Evolutionary conservation across 2,797 vertebrate genomes (phyloP).

Genomic region (Micrastur ruficollis): DNA sequence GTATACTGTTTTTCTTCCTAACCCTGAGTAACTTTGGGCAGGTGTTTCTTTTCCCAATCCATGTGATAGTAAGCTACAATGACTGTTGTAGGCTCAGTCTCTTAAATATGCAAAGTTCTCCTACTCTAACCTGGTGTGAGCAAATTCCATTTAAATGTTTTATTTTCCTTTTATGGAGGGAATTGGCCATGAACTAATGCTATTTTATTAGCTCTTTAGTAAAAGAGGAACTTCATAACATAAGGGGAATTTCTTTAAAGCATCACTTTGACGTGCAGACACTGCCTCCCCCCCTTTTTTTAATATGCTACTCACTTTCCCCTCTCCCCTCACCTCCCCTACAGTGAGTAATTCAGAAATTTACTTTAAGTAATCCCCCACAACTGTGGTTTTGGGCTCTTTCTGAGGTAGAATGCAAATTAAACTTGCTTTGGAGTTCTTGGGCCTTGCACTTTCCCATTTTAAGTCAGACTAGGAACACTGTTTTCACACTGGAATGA

Average conservation of each 20-base stretch:
- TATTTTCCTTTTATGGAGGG: background rate
- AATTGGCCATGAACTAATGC: background rate
- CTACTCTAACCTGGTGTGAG: background rate
- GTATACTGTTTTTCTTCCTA: background rate
- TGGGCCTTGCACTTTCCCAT: background rate
- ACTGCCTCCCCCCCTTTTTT: background rate
- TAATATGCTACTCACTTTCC: background rate
- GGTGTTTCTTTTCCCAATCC: background rate
- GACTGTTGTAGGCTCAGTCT: background rate
- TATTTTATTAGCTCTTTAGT: background rate
- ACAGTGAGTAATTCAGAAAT: background rate
- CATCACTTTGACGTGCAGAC: background rate
- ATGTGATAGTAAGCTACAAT: background rate
- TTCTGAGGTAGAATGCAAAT: background rate
- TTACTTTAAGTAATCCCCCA: background rate
- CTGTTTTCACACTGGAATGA: background rate
- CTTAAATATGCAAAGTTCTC: background rate
- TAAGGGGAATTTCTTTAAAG: background rate
- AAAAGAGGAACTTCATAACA: conserved; percentile 41
- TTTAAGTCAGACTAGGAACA: background rate
- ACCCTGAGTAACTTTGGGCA: background rate
- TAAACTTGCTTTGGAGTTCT: background rate
- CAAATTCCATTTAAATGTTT: background rate
- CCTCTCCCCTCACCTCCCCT: background rate
- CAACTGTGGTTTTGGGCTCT: background rate